Evolutionary conservation across 1,140 invertebrate genomes (phyloP), one percentile per base, ranked within the genome.

Genomic region (Hyles vespertilio): DNA sequence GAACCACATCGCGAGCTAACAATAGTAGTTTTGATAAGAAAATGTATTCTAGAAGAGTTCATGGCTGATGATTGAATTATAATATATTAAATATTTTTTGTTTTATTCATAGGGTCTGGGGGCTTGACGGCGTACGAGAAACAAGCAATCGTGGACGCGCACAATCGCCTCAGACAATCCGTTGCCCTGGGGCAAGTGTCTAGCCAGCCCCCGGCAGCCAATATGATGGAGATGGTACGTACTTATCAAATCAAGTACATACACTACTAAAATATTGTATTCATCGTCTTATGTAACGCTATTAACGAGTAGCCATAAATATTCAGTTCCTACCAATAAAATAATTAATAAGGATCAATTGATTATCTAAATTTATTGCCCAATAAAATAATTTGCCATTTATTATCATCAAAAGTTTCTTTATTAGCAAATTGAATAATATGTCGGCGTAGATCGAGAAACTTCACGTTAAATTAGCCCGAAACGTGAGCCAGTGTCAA

Each of bases 211-310:
- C 92, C 93, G 36, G 93, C 95, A 2, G 93, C 94, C 67, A 96
- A 96, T 87, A 94, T 95, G 92, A 93, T 92, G 85, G 94, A 96
- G 89, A 93, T 97, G 92, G 95, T 95, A 87, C 87, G 89, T 77
- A 58, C 6, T 22, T 51, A 5, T n/a, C 8, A n/a, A 11, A 48
- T 11, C 3, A 11, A 10, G 7, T 5, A 10, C 7, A 48, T 48
- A n/a, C 8, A 10, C n/a, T 48, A 48, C n/a, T n/a, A 5, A 48
- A 4, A 48, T 48, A 48, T 22, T 22, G 22, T 22, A 22, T 22
- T 22, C 22, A 22, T 22, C 22, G 22, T 22, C 22, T 22, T 22
- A 22, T 22, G 22, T 22, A 22, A 22, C 22, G 2, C 22, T 22
- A 22, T 22, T 22, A 22, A 22, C 22, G 22, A 22, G 22, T 22